These are phyloP conservation scores for Cordilura impudica DNA, from an alignment of 2,888 invertebrate genomes.

Conservation along the genomic window DNA sequence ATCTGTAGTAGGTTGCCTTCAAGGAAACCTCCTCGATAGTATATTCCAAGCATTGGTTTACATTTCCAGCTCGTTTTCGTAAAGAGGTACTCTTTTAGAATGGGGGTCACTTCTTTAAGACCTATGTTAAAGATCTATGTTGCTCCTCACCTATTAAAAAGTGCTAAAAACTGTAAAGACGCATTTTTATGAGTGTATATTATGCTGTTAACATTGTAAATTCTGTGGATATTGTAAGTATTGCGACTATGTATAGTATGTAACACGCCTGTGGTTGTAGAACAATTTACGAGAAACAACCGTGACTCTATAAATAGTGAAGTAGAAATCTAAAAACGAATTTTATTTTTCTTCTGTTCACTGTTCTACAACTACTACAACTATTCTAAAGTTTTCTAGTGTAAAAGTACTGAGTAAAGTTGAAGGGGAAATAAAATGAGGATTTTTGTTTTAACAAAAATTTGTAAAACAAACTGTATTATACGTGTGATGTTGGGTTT, in stretches of 20 bases:
- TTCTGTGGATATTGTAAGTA: background rate
- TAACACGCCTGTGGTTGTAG: constrained; percentile 3
- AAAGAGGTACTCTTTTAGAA: no score
- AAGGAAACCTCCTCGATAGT: no score
- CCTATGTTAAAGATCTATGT: no score
- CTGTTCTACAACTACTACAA: no score
- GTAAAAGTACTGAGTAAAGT: background rate
- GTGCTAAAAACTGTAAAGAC: no score
- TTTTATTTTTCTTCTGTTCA: constrained; percentile 22
- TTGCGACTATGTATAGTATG: background rate
- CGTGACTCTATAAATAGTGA: constrained; percentile 47
- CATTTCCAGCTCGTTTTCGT: no score
- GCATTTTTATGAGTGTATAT: no score
- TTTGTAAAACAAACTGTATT: constrained; percentile 47
- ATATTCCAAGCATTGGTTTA: no score
- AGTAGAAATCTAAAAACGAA: constrained; percentile 43
- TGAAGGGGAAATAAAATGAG: background rate
- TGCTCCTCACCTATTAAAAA: no score
- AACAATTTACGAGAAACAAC: constrained; percentile 33
- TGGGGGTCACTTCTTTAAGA: no score
- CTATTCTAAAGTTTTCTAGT: background rate
- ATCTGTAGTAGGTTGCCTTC: no score
- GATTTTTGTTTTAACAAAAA: background rate
- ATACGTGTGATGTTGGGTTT: constrained; percentile 38
- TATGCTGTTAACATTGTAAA: no score